These are phyloP conservation scores for Chaetogeoica ovagalla DNA, from an alignment of 2,888 invertebrate genomes.

Conservation along the genomic window DNA sequence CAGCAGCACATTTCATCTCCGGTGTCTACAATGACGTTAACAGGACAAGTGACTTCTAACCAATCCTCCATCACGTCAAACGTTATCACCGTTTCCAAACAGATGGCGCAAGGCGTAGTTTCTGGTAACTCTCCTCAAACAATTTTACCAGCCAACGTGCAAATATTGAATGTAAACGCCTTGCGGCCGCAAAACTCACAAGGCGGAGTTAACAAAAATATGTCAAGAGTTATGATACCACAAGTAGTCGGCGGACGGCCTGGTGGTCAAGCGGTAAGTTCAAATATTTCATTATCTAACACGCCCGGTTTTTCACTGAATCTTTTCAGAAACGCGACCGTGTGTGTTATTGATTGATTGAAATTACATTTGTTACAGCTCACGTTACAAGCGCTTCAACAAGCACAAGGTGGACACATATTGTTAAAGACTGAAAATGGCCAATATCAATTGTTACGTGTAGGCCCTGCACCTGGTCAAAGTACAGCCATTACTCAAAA, in stretches of 20 bases:
- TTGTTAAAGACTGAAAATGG: constrained; percentile 96
- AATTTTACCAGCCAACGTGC: constrained; percentile 72
- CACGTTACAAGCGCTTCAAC: constrained; percentile 82
- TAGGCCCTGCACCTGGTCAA: constrained; percentile 73
- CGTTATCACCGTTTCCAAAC: constrained; percentile 58
- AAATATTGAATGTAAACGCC: constrained; percentile 75
- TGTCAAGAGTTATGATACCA: constrained; percentile 75
- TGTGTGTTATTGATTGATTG: neutral
- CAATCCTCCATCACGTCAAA: constrained; percentile 58
- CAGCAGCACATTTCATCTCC: constrained; percentile 43
- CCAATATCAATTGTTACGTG: constrained; percentile 88
- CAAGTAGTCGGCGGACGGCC: constrained; percentile 80
- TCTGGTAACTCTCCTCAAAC: constrained; percentile 65
- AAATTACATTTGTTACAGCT: constrained; percentile 73
- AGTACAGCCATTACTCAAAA: constrained; percentile 59
- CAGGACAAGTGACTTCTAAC: constrained; percentile 57
- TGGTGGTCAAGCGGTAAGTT: constrained; percentile 77
- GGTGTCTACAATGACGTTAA: constrained; percentile 57
- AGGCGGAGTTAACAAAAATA: constrained; percentile 72
- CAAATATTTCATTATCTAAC: neutral
- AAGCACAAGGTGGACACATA: constrained; percentile 80
- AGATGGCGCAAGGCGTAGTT: constrained; percentile 38
- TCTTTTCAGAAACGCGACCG: neutral
- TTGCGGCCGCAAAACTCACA: constrained; percentile 67
- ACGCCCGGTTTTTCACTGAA: neutral